Evolutionary conservation across 2,797 vertebrate species (phyloP).

Genomic region (Philypnodon macrostomus): DNA sequence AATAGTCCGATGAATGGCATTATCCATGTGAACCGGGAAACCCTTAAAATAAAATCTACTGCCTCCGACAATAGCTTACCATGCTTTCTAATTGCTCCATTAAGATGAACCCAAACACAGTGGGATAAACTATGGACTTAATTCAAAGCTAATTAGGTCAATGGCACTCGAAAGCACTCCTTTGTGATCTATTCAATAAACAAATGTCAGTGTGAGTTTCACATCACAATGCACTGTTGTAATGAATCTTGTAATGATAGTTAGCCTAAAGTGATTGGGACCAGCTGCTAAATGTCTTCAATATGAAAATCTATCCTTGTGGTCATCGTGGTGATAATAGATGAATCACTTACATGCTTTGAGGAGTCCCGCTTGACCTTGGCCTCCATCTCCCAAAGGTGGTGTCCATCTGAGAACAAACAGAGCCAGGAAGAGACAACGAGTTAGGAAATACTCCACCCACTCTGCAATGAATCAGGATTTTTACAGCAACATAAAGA

Average conservation of each 20-base stretch:
- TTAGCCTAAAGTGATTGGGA: constrained; percentile 7
- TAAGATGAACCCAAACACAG: not conserved
- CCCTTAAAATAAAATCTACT: no score
- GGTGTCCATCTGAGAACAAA: constrained; percentile 87
- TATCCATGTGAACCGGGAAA: no score
- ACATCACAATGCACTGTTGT: no score
- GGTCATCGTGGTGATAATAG: not conserved
- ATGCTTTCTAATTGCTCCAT: no score
- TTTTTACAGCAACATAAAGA: not conserved
- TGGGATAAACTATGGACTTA: not conserved
- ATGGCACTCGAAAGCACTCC: not conserved
- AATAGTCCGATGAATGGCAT: no score
- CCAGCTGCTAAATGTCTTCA: constrained; percentile 29
- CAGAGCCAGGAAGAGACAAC: constrained; percentile 2
- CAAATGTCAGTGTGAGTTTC: no score
- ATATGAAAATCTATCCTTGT: constrained; percentile 15
- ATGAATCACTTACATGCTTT: constrained; percentile 86
- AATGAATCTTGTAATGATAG: no score
- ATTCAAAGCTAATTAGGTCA: not conserved
- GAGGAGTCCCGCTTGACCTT: constrained; percentile 90
- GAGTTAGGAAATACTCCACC: constrained; percentile 10
- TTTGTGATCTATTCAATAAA: no score
- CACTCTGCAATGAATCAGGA: constrained; percentile 20
- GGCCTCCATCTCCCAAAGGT: constrained; percentile 97
- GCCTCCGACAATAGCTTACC: not conserved